Conservation (phyloP, 2,888 invertebrate species). For the Helicoverpa assulta region DNA sequence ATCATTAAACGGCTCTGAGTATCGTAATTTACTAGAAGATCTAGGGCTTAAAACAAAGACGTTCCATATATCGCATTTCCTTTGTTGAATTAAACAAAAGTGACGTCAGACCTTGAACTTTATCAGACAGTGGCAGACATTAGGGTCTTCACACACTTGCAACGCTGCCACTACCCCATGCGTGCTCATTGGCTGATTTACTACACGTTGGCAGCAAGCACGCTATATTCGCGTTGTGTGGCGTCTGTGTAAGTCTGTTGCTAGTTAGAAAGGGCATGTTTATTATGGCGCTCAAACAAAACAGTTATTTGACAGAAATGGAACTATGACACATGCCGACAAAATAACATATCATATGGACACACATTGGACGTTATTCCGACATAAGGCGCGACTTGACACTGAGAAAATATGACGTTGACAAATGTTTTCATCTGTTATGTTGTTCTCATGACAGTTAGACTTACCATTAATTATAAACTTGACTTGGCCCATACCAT, state of each 20-base stretch:
- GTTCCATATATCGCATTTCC: neutral
- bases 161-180: conserved; percentile 12
- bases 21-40: neutral
- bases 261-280: conserved; percentile 15
- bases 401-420: conserved; percentile 25
- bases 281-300: conserved; percentile 33
- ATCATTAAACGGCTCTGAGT: no score
- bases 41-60: conserved; percentile 16
- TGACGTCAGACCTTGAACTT: conserved; percentile 39
- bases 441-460: conserved; percentile 4
- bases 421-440: conserved; percentile 37
- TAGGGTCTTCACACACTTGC: conserved; percentile 26
- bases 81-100: conserved; percentile 15
- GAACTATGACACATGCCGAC: conserved; percentile 14
- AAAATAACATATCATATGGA: conserved; percentile 14
- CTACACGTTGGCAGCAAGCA: conserved; percentile 13
- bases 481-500: conserved; percentile 10
- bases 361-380: conserved; percentile 5
- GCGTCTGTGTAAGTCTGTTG: conserved; percentile 15
- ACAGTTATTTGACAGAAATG: conserved; percentile 34
- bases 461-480: conserved; percentile 24
- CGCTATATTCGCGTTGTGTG: neutral
- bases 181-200: conserved; percentile 25
- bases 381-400: conserved; percentile 28
- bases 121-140: conserved; percentile 6